Percentiles rank a stretch among this genome's conserved stretches.
These are phyloP conservation scores for Drosophila melanocephala DNA, from an alignment of 2,888 invertebrate species.

Conservation along the genomic window DNA sequence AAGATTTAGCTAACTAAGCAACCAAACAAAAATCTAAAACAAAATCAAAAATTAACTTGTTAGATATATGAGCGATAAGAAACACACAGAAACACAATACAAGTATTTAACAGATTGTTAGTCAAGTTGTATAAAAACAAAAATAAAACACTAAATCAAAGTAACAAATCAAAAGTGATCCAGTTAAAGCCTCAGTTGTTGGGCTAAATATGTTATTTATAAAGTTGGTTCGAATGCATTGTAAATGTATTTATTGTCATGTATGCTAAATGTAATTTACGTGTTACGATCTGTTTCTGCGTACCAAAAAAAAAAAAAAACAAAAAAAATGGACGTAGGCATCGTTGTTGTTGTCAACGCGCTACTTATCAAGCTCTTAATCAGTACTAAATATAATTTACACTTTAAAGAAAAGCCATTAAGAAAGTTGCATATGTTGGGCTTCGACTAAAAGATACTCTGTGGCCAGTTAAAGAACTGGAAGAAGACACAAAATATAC, in stretches of 20 bases:
- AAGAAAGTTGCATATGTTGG: background rate
- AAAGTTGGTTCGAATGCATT: constrained; percentile 69
- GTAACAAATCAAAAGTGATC: constrained; percentile 65
- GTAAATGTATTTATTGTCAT: constrained; percentile 55
- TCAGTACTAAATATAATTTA: background rate
- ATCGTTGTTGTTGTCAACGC: constrained; percentile 20
- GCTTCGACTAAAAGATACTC: background rate
- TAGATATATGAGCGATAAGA: constrained; percentile 33
- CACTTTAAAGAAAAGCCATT: background rate
- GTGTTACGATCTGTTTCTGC: constrained; percentile 40
- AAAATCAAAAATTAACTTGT: constrained; percentile 23
- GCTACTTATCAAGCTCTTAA: background rate
- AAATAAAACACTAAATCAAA: constrained; percentile 18
- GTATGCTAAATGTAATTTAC: constrained; percentile 56
- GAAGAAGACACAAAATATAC: background rate
- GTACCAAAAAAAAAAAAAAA: background rate
- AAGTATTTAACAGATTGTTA: constrained; percentile 56
- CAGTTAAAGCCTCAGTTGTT: constrained; percentile 46
- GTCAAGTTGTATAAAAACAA: constrained; percentile 42
- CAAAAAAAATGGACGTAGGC: background rate
- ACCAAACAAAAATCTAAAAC: constrained; percentile 22
- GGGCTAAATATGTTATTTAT: constrained; percentile 55
- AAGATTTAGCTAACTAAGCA: constrained; percentile 38
- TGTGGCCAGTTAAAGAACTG: background rate
- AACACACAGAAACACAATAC: constrained; percentile 5